Conservation (phyloP, 2,797 vertebrate species). For the Macroramphosus scolopax region DNA sequence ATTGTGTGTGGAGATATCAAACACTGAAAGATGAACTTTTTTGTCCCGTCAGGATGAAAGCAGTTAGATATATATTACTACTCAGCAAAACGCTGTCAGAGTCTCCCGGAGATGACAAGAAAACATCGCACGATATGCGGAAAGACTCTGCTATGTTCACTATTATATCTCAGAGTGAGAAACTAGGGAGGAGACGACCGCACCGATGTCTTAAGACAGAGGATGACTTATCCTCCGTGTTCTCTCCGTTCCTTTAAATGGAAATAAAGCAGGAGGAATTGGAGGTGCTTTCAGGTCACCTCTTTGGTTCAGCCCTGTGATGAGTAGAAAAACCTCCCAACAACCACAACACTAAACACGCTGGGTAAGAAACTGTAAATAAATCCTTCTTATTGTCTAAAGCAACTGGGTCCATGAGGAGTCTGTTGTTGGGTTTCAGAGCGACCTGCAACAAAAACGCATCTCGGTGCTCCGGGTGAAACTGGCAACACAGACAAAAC, state of each 20-base stretch:
- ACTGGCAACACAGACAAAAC: constrained; percentile 22
- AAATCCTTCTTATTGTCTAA: constrained; percentile 55
- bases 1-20: constrained; percentile 50
- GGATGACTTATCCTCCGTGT: constrained; percentile 41
- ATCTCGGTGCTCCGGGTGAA: constrained; percentile 15
- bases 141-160: constrained; percentile 44
- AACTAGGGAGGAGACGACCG: constrained; percentile 54
- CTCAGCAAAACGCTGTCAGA: constrained; percentile 51
- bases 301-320: constrained; percentile 67
- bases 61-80: constrained; percentile 36
- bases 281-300: constrained; percentile 63
- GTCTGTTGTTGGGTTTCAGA: constrained; percentile 24
- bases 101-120: constrained; percentile 37
- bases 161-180: constrained; percentile 46
- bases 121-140: constrained; percentile 57
- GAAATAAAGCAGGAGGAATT: constrained; percentile 27
- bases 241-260: constrained; percentile 38
- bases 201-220: constrained; percentile 57
- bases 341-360: constrained; percentile 30
- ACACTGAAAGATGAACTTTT: constrained; percentile 48
- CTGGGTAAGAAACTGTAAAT: constrained; percentile 16
- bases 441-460: constrained; percentile 30
- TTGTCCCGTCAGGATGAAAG: constrained; percentile 45
- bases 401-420: constrained; percentile 43
- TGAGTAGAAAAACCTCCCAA: constrained; percentile 48